Evolutionary conservation across 2,797 vertebrate genomes (phyloP).

Genomic region (Hippopotamyrus pictus): DNA sequence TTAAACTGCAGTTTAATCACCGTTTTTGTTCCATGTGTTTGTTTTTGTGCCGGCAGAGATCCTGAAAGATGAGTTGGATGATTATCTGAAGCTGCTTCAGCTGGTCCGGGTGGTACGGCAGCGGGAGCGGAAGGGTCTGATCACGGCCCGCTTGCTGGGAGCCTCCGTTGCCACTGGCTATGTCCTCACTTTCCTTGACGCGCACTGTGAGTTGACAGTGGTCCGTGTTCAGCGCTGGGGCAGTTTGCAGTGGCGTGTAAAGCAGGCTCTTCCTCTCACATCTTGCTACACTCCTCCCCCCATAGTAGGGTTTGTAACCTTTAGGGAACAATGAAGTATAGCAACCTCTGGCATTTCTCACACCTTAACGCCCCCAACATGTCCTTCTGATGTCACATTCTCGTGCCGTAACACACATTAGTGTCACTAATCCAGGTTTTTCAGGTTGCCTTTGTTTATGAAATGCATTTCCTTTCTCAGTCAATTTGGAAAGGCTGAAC

Average conservation of each 20-base stretch:
- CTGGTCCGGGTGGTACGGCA: slow-evolving; percentile 88
- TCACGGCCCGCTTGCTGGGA: slow-evolving; percentile 87
- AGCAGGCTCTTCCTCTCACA: neutral
- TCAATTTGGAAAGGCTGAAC: neutral
- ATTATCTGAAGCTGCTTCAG: slow-evolving; percentile 79
- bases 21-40: neutral
- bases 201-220: slow-evolving; percentile 83
- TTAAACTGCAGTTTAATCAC: neutral
- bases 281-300: neutral
- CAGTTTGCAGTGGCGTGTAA: neutral
- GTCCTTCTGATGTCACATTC: neutral
- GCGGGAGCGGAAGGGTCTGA: slow-evolving; percentile 87
- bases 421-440: neutral
- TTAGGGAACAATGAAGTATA: neutral
- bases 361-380: neutral
- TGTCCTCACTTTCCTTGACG: slow-evolving; percentile 92
- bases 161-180: slow-evolving; percentile 85
- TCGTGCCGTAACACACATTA: neutral
- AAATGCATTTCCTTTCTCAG: neutral
- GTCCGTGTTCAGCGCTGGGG: neutral
- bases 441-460: neutral
- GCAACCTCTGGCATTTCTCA: neutral
- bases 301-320: neutral
- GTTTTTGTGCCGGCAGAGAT: slow-evolving; percentile 60
- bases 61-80: slow-evolving; percentile 81